Evolutionary conservation across 2,888 invertebrate species (phyloP).

Genomic region (Pristionchus maxplancki): DNA sequence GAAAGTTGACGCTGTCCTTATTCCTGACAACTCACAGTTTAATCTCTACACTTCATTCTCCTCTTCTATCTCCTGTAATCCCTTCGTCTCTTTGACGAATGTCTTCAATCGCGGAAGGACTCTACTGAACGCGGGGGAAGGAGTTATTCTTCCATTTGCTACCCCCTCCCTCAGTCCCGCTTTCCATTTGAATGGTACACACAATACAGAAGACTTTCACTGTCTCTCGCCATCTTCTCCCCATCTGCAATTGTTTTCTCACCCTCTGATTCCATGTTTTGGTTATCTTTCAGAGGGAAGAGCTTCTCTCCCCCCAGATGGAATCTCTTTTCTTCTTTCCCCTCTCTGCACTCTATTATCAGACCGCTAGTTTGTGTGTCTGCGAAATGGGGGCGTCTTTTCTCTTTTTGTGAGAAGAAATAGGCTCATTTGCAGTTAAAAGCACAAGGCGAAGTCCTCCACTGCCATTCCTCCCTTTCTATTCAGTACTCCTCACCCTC

Average conservation of each 20-base stretch:
- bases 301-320: not conserved
- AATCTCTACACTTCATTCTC: conserved; percentile 45
- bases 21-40: conserved; percentile 27
- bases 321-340: not conserved
- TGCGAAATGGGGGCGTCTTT: conserved; percentile 39
- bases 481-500: not conserved
- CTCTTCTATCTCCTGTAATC: conserved; percentile 20
- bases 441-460: conserved; percentile 34
- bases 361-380: conserved; percentile 8
- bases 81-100: conserved; percentile 41
- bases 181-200: not conserved
- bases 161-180: not conserved
- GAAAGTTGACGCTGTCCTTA: conserved; percentile 10
- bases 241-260: conserved; percentile 26
- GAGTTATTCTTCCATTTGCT: not conserved
- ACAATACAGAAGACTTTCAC: conserved; percentile 37
- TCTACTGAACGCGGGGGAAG: not conserved
- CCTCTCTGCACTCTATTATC: conserved; percentile 32
- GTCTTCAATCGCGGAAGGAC: not conserved
- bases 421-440: conserved; percentile 53
- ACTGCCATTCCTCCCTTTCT: conserved; percentile 23
- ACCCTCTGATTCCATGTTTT: not conserved
- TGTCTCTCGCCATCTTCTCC: not conserved
- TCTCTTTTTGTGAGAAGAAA: conserved; percentile 49
- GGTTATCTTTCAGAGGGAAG: not conserved